phyloP scores from a whole-genome alignment of 2,888 invertebrate genomes.

The Theodoxus fluviatilis region DNA sequence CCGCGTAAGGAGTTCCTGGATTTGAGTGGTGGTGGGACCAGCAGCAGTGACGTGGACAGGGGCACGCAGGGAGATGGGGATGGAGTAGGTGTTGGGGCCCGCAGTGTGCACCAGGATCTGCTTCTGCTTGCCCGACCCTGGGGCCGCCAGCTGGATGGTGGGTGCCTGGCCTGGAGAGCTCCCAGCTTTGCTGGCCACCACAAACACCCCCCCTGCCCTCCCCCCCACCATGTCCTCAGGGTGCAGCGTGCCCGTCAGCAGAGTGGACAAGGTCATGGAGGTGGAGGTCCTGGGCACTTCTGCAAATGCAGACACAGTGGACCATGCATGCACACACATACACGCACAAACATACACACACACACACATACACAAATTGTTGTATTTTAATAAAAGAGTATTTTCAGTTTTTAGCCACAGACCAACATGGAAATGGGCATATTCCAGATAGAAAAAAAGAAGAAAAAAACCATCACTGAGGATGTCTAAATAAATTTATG shows the following conservation, averaged over 20 bases:
- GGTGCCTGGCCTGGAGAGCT: not conserved
- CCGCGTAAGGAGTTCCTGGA: slow-evolving; percentile 57
- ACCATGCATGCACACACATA: no score
- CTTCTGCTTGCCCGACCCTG: not conserved
- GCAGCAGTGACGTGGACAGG: slow-evolving; percentile 45
- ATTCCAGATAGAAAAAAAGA: no score
- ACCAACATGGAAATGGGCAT: no score
- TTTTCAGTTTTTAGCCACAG: no score
- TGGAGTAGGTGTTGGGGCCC: slow-evolving; percentile 23
- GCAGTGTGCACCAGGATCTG: slow-evolving; percentile 21
- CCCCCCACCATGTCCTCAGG: slow-evolving; percentile 8
- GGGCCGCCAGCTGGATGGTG: not conserved
- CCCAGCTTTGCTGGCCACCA: not conserved
- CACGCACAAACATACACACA: no score
- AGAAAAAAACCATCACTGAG: no score
- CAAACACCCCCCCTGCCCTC: not conserved
- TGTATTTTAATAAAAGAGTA: no score
- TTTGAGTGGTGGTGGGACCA: slow-evolving; percentile 49
- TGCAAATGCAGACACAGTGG: no score
- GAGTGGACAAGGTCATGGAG: slow-evolving; percentile 22
- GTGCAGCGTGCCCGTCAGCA: slow-evolving; percentile 20
- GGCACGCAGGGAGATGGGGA: slow-evolving; percentile 33
- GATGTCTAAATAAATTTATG: no score
- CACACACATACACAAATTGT: no score
- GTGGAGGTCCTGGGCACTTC: no score